Evolutionary conservation across 1,140 invertebrate genomes (phyloP).

Genomic region (Penaeus japonicus): DNA sequence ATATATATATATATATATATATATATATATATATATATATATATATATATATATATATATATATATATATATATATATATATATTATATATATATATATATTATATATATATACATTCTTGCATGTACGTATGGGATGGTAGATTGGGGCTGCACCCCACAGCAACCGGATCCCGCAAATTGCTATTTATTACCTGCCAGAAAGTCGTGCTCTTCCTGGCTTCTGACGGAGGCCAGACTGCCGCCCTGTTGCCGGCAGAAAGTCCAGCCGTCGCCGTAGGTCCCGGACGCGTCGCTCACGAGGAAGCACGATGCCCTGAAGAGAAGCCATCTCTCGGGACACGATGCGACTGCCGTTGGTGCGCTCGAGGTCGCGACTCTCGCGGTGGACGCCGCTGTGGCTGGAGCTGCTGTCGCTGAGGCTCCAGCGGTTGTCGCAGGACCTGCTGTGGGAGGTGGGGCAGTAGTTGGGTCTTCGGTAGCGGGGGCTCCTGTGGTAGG

Average conservation of each 20-base stretch:
- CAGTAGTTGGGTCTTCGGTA: too few species aligned
- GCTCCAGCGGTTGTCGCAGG: too few species aligned
- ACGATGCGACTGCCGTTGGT: not conserved
- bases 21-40: not conserved
- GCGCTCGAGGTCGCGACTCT: too few species aligned
- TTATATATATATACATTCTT: not conserved
- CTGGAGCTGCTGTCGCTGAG: too few species aligned
- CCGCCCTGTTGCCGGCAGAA: not conserved
- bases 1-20: not conserved
- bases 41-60: conserved; percentile 13
- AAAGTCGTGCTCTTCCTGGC: not conserved
- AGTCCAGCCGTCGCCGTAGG: not conserved
- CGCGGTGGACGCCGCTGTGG: too few species aligned
- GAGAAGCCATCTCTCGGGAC: not conserved
- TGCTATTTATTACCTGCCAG: not conserved
- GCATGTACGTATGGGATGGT: not conserved
- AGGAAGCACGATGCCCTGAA: not conserved
- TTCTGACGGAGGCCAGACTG: not conserved
- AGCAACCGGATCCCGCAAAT: not conserved
- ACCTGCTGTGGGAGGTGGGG: too few species aligned
- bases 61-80: conserved; percentile 6
- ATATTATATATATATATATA: not conserved
- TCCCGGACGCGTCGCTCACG: not conserved
- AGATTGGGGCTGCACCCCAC: not conserved
- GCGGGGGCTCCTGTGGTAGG: too few species aligned